Percentiles rank a stretch among this genome's conserved stretches.
These are phyloP conservation scores for Chaitophorus viminalis DNA, from an alignment of 2,888 invertebrate species.

Conservation along the genomic window DNA sequence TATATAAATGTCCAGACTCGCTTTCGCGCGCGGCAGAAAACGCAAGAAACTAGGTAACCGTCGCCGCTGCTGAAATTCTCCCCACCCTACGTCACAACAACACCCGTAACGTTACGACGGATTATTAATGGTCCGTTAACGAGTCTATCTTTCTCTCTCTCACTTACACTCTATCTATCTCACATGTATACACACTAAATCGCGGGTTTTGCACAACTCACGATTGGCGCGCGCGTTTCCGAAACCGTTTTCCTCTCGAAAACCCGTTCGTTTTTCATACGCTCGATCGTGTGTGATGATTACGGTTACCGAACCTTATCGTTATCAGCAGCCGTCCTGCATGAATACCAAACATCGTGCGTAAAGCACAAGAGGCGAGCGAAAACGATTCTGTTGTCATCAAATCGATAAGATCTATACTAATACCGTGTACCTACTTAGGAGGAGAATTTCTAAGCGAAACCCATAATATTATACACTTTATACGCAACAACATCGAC, in stretches of 20 bases:
- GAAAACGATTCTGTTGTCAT: neutral
- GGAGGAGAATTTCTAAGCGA: neutral
- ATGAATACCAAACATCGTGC: too few relatives aligned
- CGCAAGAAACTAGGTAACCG: conserved; percentile 49
- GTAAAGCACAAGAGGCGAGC: too few relatives aligned
- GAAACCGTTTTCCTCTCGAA: conserved; percentile 22
- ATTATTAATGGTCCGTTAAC: conserved; percentile 52
- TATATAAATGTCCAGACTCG: conserved; percentile 41
- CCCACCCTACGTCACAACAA: neutral
- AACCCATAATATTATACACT: neutral
- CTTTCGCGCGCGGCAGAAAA: conserved; percentile 38
- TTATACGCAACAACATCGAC: neutral
- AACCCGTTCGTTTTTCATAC: neutral
- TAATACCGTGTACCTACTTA: neutral
- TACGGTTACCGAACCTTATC: neutral
- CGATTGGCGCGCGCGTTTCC: neutral
- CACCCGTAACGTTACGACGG: conserved; percentile 30
- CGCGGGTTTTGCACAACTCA: conserved; percentile 37
- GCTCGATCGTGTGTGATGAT: neutral
- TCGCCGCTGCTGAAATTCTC: conserved; percentile 22
- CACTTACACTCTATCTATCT: neutral
- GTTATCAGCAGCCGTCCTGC: neutral
- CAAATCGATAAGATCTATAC: neutral
- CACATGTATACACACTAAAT: neutral
- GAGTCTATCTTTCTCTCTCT: neutral